Evolutionary conservation across 2,113 vertebrate genomes (phyloP).

Genomic region (Grantiella picta): DNA sequence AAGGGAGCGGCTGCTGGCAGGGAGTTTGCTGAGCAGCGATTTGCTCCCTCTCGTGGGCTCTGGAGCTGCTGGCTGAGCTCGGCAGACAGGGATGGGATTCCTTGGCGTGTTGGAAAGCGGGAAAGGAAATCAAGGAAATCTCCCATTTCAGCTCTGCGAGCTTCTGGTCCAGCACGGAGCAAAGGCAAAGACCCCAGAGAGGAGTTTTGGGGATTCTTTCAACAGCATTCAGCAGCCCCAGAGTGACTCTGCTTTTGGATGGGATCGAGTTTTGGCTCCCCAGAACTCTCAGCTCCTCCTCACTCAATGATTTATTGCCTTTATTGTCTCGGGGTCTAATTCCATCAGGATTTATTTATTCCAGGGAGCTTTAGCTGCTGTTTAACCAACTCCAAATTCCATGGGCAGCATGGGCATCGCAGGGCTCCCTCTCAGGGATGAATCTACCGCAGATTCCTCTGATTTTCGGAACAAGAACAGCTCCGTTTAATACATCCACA

Average conservation of each 20-base stretch:
- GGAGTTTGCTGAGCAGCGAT: not conserved
- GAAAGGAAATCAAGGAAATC: not conserved
- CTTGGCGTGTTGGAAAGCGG: rapidly evolving
- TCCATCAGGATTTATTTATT: not conserved
- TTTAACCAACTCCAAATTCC: not conserved
- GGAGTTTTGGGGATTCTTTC: rapidly evolving
- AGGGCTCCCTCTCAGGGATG: rapidly evolving
- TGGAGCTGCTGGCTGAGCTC: not conserved
- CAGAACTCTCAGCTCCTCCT: not conserved
- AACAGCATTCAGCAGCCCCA: not conserved
- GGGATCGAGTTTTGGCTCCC: not conserved
- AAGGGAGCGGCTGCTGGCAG: not conserved
- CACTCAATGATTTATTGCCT: not conserved
- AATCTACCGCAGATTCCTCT: rapidly evolving
- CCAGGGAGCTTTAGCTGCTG: not conserved
- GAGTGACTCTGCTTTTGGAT: not conserved
- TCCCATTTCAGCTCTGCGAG: not conserved
- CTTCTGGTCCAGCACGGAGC: rapidly evolving
- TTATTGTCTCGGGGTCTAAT: not conserved
- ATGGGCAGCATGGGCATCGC: rapidly evolving
- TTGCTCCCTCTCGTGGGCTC: constrained; percentile 43
- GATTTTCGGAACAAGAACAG: not conserved
- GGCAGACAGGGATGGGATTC: not conserved
- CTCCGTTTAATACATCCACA: not conserved
- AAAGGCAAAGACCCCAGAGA: rapidly evolving